These are phyloP conservation scores for Tursiops truncatus DNA, from an alignment of 2,113 vertebrate species.

Conservation along the genomic window DNA sequence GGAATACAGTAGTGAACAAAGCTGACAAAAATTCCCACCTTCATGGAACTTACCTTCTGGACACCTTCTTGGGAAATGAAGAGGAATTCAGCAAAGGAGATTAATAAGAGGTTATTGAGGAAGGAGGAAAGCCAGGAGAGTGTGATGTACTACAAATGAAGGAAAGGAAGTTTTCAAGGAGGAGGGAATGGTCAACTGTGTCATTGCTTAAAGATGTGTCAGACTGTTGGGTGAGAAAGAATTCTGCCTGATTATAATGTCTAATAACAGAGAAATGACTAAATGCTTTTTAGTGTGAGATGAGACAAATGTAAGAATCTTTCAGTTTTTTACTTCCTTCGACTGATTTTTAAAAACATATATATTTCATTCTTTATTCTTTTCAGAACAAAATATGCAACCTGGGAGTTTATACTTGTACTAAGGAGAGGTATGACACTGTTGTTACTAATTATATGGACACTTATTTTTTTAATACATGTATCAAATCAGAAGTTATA, in stretches of 20 bases:
- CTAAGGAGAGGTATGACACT: neutral
- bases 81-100: neutral
- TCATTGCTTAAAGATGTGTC: conserved; percentile 49
- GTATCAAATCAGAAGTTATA: neutral
- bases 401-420: neutral
- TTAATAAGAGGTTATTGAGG: neutral
- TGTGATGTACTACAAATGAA: neutral
- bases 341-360: neutral
- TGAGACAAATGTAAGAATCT: neutral
- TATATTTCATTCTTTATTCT: neutral
- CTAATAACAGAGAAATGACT: conserved; percentile 28
- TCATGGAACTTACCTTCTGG: neutral
- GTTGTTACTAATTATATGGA: neutral
- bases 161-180: conserved; percentile 42
- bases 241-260: conserved; percentile 7
- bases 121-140: neutral
- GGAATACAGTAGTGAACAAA: neutral
- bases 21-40: neutral
- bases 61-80: neutral
- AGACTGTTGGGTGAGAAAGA: conserved; percentile 1
- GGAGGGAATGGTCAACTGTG: neutral
- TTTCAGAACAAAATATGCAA: conserved; percentile 37
- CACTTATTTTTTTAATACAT: neutral
- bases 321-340: conserved; percentile 3
- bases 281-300: conserved; percentile 29